Conservation (phyloP, 2,797 vertebrate species). For the Tachyglossus aculeatus region DNA sequence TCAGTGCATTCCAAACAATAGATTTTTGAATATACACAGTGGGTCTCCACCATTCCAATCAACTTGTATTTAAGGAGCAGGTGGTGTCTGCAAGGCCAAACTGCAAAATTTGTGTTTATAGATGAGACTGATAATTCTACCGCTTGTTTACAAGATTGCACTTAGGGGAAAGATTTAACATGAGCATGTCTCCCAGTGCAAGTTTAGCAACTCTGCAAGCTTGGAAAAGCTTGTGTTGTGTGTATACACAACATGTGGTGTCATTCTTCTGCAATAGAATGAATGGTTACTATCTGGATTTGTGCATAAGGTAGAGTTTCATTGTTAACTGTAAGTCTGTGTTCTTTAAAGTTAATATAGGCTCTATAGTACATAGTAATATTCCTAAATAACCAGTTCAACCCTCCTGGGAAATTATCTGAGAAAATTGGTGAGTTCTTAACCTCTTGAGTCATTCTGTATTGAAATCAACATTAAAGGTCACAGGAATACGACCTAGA, state of each 20-base stretch:
- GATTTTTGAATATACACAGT: slow-evolving; percentile 55
- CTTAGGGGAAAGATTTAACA: slow-evolving; percentile 66
- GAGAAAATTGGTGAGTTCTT: not conserved
- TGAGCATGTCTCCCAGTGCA: not conserved
- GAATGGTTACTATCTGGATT: not conserved
- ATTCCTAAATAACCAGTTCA: not conserved
- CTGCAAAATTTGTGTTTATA: slow-evolving; percentile 50
- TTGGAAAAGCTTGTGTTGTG: not conserved
- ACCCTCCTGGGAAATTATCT: not conserved
- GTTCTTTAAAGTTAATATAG: not conserved
- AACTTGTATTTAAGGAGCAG: slow-evolving; percentile 54
- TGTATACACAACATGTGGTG: not conserved
- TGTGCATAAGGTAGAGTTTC: not conserved
- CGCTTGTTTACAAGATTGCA: slow-evolving; percentile 36
- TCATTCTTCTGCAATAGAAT: not conserved
- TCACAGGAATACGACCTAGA: not conserved
- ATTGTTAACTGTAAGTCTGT: not conserved
- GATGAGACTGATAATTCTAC: slow-evolving; percentile 39
- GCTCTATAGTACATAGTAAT: not conserved
- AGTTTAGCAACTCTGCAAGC: not conserved
- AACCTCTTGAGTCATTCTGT: not conserved
- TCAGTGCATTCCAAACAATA: slow-evolving; percentile 61
- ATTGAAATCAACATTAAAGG: not conserved
- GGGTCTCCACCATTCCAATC: slow-evolving; percentile 49
- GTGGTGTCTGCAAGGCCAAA: slow-evolving; percentile 42